Evolutionary conservation across 2,113 vertebrate genomes (phyloP).

Genomic region (Hoplias malabaricus): DNA sequence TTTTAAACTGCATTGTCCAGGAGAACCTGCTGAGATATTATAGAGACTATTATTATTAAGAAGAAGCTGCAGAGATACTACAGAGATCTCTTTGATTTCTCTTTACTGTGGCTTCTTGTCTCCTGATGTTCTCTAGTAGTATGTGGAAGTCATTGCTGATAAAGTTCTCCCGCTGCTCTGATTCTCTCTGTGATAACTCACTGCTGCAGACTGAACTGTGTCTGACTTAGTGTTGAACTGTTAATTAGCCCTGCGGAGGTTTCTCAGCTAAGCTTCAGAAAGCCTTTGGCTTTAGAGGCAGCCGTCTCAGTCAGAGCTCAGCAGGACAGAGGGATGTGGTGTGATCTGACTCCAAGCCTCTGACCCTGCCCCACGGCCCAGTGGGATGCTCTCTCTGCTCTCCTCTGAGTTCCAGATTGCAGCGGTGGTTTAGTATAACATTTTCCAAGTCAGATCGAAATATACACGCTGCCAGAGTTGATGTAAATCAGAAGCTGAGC

Average conservation of each 20-base stretch:
- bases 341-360: neutral
- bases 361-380: neutral
- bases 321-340: neutral
- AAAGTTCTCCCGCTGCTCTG: neutral
- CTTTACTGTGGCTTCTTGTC: no score
- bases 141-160: neutral
- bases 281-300: conserved; percentile 3
- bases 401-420: neutral
- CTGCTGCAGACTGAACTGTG: neutral
- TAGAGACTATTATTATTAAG: no score
- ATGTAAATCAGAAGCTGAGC: neutral
- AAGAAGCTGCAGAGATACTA: no score
- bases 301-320: neutral
- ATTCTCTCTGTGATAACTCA: neutral
- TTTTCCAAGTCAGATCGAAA: neutral
- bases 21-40: no score
- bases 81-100: no score
- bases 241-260: neutral
- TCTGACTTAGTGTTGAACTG: neutral
- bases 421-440: neutral
- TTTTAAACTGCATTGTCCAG: no score
- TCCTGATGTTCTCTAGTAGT: neutral
- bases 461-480: neutral
- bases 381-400: neutral
- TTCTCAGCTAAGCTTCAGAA: neutral